Base-by-base conservation (phyloP, 2,888 invertebrate species). In the Rapana venosa region DNA sequence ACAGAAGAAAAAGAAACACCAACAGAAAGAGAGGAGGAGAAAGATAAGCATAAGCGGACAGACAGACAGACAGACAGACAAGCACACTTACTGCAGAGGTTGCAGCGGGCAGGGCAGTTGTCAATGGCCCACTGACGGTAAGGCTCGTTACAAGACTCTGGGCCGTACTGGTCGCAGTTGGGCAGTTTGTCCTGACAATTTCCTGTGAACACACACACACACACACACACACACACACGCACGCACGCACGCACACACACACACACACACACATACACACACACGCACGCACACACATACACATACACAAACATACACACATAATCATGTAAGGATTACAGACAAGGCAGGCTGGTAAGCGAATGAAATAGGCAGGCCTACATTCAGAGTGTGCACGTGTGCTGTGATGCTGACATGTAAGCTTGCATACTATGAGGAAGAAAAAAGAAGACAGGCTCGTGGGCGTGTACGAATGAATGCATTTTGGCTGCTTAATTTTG, bases 111-210 rank as follows among this genome's bases (percentile, higher is more conserved):
- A 36, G 90, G 87, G 86, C 93, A 93, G 92, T 93, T 93, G 26
- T 88, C 88, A 20, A 85, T 90, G 74, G 93, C 93, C 93, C 93
- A 93, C 17, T 74, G 79, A 17, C 90, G 47, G 90, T 92, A 93
- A 74, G 92, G 92, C 56, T 90, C 91, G 22, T 88, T 88, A 87
- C 93, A 93, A 2, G 92, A 88, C 32, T 91, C 90, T 26, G 88
- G 83, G 36, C 92, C 92, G 88, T 93, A 94, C 58, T 92, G 91
- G 58, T 90, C 90, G 90, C 94, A 94, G 92, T 92, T 92, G n/a
- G 92, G 90, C n/a, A 92, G 91, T n/a, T 90, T 91, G 87, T 94
- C 93, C 85, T 89, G 87, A 85, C 94, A 94, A 30, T 79, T 86
- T 5, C 91, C 91, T n/a, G n/a, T 13, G 77, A n/a, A 47, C 83